These are phyloP conservation scores for Esox lucius DNA, from an alignment of 2,797 vertebrate genomes.

Conservation along the genomic window DNA sequence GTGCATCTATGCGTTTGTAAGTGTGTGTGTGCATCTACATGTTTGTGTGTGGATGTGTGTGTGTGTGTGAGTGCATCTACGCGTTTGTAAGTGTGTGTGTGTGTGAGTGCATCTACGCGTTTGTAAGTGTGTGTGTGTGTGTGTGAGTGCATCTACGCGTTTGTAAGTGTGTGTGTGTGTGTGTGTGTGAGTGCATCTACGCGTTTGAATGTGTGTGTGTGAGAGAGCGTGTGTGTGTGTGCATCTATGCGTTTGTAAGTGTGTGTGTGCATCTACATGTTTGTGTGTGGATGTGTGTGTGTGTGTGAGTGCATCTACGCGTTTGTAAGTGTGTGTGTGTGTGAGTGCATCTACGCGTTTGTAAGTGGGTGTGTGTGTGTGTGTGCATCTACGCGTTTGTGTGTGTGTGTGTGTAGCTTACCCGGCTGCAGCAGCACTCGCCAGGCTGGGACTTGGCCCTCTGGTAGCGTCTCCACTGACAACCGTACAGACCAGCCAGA, in stretches of 20 bases:
- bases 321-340: not conserved
- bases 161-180: not conserved
- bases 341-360: not conserved
- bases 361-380: not conserved
- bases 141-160: no score
- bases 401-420: constrained; percentile 27
- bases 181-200: not conserved
- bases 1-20: not conserved
- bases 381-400: no score
- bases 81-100: not conserved
- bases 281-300: no score
- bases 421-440: constrained; percentile 86
- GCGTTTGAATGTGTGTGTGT: not conserved
- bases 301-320: not conserved
- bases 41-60: no score
- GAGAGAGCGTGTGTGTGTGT: not conserved
- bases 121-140: not conserved
- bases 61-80: not conserved
- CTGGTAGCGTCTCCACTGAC: constrained; percentile 85
- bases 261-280: no score
- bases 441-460: constrained; percentile 76
- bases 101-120: not conserved
- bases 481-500: constrained; percentile 87
- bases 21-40: no score
- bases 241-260: not conserved